A percentile compares a stretch with the other conserved stretches of the same genome.
phyloP scores from a whole-genome alignment of 2,888 invertebrate genomes.

The Amaurobius ferox region DNA sequence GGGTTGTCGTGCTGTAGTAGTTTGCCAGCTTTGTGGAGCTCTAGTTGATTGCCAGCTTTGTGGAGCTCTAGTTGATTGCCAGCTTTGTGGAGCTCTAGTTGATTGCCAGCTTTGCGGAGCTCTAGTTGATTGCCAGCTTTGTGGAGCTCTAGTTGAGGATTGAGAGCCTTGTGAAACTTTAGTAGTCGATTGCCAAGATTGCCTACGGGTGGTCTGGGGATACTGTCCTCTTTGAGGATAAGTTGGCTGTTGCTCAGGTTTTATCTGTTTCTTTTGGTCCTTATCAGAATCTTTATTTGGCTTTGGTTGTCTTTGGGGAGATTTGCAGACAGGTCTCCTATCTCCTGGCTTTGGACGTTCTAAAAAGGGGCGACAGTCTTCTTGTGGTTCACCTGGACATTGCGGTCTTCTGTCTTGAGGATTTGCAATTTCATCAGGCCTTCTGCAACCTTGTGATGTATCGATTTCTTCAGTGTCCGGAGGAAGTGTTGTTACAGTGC shows the following conservation, averaged over 20 bases:
- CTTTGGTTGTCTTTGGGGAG: slow-evolving; percentile 6
- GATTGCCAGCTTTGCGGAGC: not conserved
- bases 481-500: not conserved
- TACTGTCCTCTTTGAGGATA: not conserved
- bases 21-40: slow-evolving; percentile 5
- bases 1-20: not conserved
- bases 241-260: not conserved
- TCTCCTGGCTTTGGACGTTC: slow-evolving; percentile 62
- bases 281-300: slow-evolving; percentile 9
- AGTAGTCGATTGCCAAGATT: slow-evolving; percentile 39
- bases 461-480: not conserved
- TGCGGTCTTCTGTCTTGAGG: slow-evolving; percentile 39
- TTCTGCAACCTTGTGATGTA: slow-evolving; percentile 33
- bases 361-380: slow-evolving; percentile 33
- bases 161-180: slow-evolving; percentile 4
- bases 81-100: not conserved
- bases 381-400: slow-evolving; percentile 31
- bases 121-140: slow-evolving; percentile 4
- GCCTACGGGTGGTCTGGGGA: slow-evolving; percentile 18
- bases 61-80: not conserved
- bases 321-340: slow-evolving; percentile 51
- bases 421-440: slow-evolving; percentile 19
- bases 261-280: not conserved
- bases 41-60: not conserved
- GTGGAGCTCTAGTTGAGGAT: slow-evolving; percentile 4